A percentile compares a stretch with the other conserved stretches of the same genome.
Conservation (phyloP, 1,140 invertebrate species). For the Meteorus sp. region DNA sequence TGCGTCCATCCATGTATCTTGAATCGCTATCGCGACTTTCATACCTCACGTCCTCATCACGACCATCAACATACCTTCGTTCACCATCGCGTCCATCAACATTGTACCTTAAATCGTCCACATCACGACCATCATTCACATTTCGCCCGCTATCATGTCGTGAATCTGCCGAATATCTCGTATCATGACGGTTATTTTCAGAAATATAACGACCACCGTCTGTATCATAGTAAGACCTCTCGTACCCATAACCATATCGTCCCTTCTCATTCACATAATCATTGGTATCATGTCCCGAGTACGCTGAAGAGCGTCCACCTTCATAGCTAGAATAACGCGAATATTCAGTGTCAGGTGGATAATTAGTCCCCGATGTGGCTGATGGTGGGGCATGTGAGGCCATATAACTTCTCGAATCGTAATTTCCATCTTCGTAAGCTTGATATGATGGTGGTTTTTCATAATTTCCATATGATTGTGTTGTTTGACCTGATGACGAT, state of each 20-base stretch:
- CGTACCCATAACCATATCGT: slow-evolving; percentile 48
- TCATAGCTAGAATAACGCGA: slow-evolving; percentile 45
- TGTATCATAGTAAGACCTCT: slow-evolving; percentile 43
- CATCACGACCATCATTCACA: slow-evolving; percentile 20
- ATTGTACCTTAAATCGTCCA: slow-evolving; percentile 17
- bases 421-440: slow-evolving; percentile 38
- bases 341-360: slow-evolving; percentile 44
- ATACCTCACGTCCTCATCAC: slow-evolving; percentile 39
- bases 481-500: too few species aligned
- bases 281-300: slow-evolving; percentile 35
- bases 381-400: slow-evolving; percentile 29
- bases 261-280: slow-evolving; percentile 45
- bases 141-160: slow-evolving; percentile 37
- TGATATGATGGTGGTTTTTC: slow-evolving; percentile 36
- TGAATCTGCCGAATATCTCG: slow-evolving; percentile 38
- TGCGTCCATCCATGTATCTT: slow-evolving; percentile 37
- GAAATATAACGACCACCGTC: slow-evolving; percentile 29
- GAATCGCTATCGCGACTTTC: slow-evolving; percentile 36
- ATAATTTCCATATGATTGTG: slow-evolving; percentile 38
- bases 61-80: slow-evolving; percentile 38
- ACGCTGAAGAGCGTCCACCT: slow-evolving; percentile 38
- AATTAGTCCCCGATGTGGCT: slow-evolving; percentile 31
- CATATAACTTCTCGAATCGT: slow-evolving; percentile 43
- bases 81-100: slow-evolving; percentile 34
- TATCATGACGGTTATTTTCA: slow-evolving; percentile 40